A percentile compares a stretch with the other conserved stretches of the same genome.
Conservation (phyloP, 2,888 invertebrate genomes). For the Orthonychiurus folsomi region DNA sequence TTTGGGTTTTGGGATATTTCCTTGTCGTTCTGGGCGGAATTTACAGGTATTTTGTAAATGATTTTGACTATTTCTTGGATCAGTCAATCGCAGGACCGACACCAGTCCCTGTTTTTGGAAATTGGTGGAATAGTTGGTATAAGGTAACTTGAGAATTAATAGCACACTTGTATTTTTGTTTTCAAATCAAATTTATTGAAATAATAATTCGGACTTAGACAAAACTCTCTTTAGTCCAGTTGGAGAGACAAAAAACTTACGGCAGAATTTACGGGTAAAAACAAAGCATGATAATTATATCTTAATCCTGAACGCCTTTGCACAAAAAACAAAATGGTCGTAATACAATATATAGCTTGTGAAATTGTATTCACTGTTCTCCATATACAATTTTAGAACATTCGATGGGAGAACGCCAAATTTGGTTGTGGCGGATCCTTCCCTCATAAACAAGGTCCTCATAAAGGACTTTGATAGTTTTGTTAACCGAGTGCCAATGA, state of each 20-base stretch:
- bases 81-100: neutral
- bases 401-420: slow-evolving; percentile 6
- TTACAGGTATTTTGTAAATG: neutral
- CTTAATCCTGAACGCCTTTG: neutral
- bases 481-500: neutral
- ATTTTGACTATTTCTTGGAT: neutral
- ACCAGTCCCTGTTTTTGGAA: neutral
- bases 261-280: slow-evolving; percentile 9
- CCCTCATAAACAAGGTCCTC: neutral
- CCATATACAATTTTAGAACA: neutral
- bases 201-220: neutral
- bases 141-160: no score
- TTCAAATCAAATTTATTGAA: neutral
- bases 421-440: neutral
- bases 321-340: no score
- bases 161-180: neutral
- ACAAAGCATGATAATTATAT: neutral
- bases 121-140: neutral
- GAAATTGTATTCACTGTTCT: no score
- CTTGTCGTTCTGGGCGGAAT: neutral
- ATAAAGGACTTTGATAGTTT: slow-evolving; percentile 7
- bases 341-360: no score
- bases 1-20: neutral
- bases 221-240: neutral
- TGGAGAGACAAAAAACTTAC: neutral